A percentile compares a stretch with the other conserved stretches of the same genome.
These are phyloP conservation scores for Girardinus metallicus DNA, from an alignment of 2,797 vertebrate species.

Conservation along the genomic window DNA sequence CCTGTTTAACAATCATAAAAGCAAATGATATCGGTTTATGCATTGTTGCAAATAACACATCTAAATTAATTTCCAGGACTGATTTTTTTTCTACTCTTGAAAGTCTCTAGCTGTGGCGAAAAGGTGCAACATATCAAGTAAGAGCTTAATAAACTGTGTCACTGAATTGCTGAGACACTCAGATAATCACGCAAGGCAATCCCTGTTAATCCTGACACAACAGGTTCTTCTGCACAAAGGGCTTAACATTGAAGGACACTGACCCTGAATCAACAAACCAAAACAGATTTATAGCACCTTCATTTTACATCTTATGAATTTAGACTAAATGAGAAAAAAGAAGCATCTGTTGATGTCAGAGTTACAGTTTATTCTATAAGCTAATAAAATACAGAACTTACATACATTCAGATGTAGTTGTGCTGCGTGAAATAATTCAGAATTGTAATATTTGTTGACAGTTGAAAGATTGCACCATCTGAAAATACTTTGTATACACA, in stretches of 20 bases:
- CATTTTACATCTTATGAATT: not conserved
- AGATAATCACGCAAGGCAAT: constrained; percentile 65
- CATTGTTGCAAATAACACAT: not conserved
- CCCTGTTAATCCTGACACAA: constrained; percentile 72
- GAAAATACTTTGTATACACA: not conserved
- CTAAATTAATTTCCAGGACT: not conserved
- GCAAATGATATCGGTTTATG: not conserved
- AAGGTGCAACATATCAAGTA: constrained; percentile 15
- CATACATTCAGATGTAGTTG: not conserved
- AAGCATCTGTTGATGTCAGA: not conserved
- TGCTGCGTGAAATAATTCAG: not conserved
- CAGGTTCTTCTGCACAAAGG: constrained; percentile 55
- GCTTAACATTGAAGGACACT: constrained; percentile 61
- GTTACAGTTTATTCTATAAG: not conserved
- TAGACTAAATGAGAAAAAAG: not conserved
- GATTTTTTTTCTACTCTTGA: not conserved
- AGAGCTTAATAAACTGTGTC: constrained; percentile 55
- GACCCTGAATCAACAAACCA: constrained; percentile 6
- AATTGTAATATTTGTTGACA: not conserved
- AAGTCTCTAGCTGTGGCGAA: not conserved
- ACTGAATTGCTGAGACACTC: constrained; percentile 53
- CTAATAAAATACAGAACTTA: not conserved
- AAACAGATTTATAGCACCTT: not conserved
- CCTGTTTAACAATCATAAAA: not conserved
- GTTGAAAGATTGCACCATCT: not conserved